Evolutionary conservation across 2,888 invertebrate species (phyloP).

Genomic region (Cactoblastis cactorum): DNA sequence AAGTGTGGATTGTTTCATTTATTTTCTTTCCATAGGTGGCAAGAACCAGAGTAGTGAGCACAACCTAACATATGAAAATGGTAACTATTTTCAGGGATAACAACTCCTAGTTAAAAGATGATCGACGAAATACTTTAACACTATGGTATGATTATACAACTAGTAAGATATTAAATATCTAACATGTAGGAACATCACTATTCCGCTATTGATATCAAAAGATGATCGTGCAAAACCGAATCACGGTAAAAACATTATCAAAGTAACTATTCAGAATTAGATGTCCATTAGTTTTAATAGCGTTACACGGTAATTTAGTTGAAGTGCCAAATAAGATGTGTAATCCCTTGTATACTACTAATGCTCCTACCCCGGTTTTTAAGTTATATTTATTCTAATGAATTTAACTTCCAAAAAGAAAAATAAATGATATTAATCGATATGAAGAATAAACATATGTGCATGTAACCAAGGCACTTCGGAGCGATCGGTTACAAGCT

Average conservation of each 20-base stretch:
- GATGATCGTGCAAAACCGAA: not conserved
- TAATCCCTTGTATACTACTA: constrained; percentile 58
- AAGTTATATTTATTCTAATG: constrained; percentile 60
- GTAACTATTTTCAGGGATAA: constrained; percentile 78
- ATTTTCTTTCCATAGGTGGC: constrained; percentile 73
- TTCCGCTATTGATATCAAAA: constrained; percentile 2
- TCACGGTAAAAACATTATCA: not conserved
- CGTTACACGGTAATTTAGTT: not conserved
- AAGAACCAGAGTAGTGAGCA: constrained; percentile 75
- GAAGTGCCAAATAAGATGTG: constrained; percentile 37
- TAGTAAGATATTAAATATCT: not conserved
- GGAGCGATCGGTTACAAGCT: constrained; percentile 67
- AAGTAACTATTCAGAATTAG: not conserved
- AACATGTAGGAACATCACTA: not conserved
- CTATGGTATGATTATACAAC: constrained; percentile 1
- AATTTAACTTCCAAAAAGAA: constrained; percentile 52
- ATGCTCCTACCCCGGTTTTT: constrained; percentile 68
- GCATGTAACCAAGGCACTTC: constrained; percentile 69
- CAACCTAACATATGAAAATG: constrained; percentile 71
- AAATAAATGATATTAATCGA: constrained; percentile 49
- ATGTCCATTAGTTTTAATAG: not conserved
- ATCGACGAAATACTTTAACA: not conserved
- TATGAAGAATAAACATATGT: constrained; percentile 62
- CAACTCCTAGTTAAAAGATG: constrained; percentile 46
- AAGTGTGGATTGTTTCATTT: constrained; percentile 63